Evolutionary conservation across 2,113 vertebrate species (phyloP), one percentile per base, ranked within the genome.

Genomic region (Pedetes capensis): DNA sequence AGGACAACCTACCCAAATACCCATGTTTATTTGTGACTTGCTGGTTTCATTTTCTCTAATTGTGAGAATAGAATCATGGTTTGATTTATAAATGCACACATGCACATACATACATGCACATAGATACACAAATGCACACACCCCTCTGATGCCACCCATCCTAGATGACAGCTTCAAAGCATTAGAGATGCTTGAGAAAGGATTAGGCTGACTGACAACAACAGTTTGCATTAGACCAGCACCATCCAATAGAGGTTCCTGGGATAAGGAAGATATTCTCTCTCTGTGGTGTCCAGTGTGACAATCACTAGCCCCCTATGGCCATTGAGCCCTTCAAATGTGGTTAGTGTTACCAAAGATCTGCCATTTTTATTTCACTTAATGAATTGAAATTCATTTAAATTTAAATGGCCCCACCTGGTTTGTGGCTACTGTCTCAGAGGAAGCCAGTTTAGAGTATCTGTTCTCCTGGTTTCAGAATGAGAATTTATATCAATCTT

Each of bases 1-100:
- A 75, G 47, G 74, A 64, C 47, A 68, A 49, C 44, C 37, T n/a
- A 42, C 8, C 18, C n/a, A 72, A 49, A 63, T 66, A 61, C 29
- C 37, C 20, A 23, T 68, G 29, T 49, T 85, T 89, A 87, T 89
- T 42, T 93, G 22, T 78, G 68, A 55, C n/a, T 84, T 75, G 16
- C n/a, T 94, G 42, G 49, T 78, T 93, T n/a, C n/a, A n/a, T n/a
- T 91, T 66, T 34, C 72, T 95, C 69, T 94, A 12, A 79, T 27
- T 76, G 8, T 37, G 29, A 74, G 7, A 85, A 47, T 78, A 69
- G 79, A 94, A 68, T 87, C 39, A 39, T 39, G 14, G 34, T 49
- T 93, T 6, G 71, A 91, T 93, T 93, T 61, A 49, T 3, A 72
- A 25, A 76, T 2, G 72, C 34, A 84, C 32, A 53, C 32, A 34